A percentile compares a stretch with the other conserved stretches of the same genome.
Conservation (phyloP, 2,888 invertebrate species). For the Amorpha juglandis region DNA sequence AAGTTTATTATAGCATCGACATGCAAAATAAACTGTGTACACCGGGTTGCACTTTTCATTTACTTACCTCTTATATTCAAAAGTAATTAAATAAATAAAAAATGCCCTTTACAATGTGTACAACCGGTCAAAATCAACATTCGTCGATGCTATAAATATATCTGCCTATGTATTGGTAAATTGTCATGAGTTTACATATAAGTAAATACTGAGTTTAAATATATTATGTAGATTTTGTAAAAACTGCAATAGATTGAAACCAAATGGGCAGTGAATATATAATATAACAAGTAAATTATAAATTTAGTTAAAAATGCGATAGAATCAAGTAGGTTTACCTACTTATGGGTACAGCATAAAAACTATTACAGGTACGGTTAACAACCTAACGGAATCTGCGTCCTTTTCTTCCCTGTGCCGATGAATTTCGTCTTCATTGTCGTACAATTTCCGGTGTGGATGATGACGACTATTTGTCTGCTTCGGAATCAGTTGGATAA, state of each 20-base stretch:
- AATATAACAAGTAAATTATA: too few species aligned
- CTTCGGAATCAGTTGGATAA: slow-evolving; percentile 3
- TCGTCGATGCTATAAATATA: not conserved
- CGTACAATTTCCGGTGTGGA: slow-evolving; percentile 59
- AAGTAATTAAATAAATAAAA: not conserved
- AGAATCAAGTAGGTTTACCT: too few species aligned
- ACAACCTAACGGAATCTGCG: slow-evolving; percentile 61
- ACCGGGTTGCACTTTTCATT: not conserved
- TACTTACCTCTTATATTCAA: not conserved
- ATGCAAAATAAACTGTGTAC: not conserved
- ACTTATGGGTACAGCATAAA: not conserved
- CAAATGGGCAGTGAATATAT: too few species aligned
- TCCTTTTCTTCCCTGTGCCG: slow-evolving; percentile 38
- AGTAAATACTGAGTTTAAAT: too few species aligned
- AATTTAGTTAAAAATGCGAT: too few species aligned
- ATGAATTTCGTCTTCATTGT: slow-evolving; percentile 48
- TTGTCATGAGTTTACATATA: not conserved
- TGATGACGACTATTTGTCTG: slow-evolving; percentile 28
- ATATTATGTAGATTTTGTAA: too few species aligned
- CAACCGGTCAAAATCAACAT: slow-evolving; percentile 5
- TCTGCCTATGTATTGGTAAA: too few species aligned
- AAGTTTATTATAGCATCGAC: too few species aligned
- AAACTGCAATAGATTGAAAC: too few species aligned
- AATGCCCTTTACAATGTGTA: not conserved
- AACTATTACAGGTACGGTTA: not conserved